These are phyloP conservation scores for Watersipora subatra DNA, from an alignment of 1,140 invertebrate species.

Conservation along the genomic window DNA sequence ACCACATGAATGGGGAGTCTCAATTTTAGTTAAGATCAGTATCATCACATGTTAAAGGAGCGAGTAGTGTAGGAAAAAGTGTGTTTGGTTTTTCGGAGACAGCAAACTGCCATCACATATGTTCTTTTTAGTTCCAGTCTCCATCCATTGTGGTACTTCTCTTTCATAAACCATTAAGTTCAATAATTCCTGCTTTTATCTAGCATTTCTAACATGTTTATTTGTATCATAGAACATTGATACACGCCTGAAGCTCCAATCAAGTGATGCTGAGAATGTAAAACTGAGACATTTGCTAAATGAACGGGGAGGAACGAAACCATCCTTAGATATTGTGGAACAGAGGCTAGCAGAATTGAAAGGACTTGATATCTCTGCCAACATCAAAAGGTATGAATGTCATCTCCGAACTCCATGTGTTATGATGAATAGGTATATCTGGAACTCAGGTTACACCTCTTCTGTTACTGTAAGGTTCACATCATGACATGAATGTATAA, in stretches of 20 bases:
- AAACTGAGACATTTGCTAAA: slow-evolving; percentile 24
- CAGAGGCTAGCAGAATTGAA: slow-evolving; percentile 25
- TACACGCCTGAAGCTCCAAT: slow-evolving; percentile 21
- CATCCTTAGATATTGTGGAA: slow-evolving; percentile 23
- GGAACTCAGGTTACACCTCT: not conserved
- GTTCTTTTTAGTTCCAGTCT: not conserved
- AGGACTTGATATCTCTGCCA: slow-evolving; percentile 12
- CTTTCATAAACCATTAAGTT: not conserved
- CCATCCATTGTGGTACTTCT: not conserved
- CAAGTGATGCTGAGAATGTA: slow-evolving; percentile 23
- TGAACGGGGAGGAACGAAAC: slow-evolving; percentile 22
- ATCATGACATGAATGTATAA: not conserved
- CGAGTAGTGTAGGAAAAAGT: too few relatives aligned
- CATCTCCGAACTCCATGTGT: too few relatives aligned
- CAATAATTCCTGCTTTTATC: not conserved
- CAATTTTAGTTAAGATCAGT: too few relatives aligned
- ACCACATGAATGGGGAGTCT: too few relatives aligned
- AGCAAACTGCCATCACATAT: not conserved
- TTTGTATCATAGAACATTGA: slow-evolving; percentile 16
- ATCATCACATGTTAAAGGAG: too few relatives aligned
- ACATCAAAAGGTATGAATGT: not conserved
- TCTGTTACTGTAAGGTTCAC: not conserved
- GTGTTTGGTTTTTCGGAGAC: not conserved
- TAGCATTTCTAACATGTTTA: not conserved
- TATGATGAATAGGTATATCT: not conserved